A percentile compares a stretch with the other conserved stretches of the same genome.
phyloP scores from a whole-genome alignment of 2,888 invertebrate species.

The Polydrusus tereticollis region DNA sequence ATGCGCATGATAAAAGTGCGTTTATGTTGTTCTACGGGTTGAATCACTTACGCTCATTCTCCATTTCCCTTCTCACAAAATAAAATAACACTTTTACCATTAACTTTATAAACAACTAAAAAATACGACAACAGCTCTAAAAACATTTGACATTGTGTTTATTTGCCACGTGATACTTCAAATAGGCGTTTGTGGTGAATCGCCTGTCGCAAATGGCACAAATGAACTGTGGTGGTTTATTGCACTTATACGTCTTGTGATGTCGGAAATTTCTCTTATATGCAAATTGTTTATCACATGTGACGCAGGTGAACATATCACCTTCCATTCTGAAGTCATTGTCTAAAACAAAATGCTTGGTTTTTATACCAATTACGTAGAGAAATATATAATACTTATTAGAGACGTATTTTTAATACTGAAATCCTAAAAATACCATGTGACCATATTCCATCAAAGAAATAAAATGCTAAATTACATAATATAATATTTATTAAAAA shows the following conservation, averaged over 20 bases:
- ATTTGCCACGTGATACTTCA: conserved; percentile 45
- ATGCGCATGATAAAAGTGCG: too few relatives aligned
- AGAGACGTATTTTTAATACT: too few relatives aligned
- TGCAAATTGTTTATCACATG: conserved; percentile 51
- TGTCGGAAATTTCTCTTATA: conserved; percentile 62
- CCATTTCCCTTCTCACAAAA: too few relatives aligned
- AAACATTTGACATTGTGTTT: conserved; percentile 21
- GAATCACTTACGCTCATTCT: too few relatives aligned
- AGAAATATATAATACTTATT: too few relatives aligned
- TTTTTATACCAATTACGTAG: too few relatives aligned
- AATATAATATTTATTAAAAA: too few relatives aligned
- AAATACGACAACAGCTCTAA: background rate
- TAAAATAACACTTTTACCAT: too few relatives aligned
- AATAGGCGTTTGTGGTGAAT: conserved; percentile 46
- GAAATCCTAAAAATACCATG: too few relatives aligned
- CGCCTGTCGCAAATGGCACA: conserved; percentile 53
- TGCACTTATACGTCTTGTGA: conserved; percentile 77
- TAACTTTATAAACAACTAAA: background rate
- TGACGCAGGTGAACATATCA: conserved; percentile 30
- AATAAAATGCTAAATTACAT: too few relatives aligned
- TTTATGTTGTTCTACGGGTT: too few relatives aligned
- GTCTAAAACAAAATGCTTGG: background rate
- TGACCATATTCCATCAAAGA: too few relatives aligned
- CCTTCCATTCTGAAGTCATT: conserved; percentile 27
- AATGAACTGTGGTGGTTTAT: conserved; percentile 57